Evolutionary conservation across 2,113 vertebrate species (phyloP).

Genomic region (Melanocharis versteri): DNA sequence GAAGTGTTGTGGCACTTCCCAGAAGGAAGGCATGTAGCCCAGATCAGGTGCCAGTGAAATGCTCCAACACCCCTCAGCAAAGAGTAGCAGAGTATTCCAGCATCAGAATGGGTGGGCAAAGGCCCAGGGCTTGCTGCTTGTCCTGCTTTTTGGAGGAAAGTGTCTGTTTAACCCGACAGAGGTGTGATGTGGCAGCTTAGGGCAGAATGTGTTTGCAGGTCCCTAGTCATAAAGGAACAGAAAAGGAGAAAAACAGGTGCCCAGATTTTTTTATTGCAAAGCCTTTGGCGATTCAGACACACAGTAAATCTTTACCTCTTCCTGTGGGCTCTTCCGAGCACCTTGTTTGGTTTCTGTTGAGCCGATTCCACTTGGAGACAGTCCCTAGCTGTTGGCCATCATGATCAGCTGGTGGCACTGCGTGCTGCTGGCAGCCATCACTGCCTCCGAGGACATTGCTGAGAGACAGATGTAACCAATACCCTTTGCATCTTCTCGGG

Average conservation of each 20-base stretch:
- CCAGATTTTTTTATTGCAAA: not conserved
- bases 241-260: not conserved
- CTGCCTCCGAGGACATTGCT: not conserved
- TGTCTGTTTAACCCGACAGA: not conserved
- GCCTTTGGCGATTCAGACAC: fast-evolving
- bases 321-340: fast-evolving
- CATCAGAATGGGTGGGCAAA: not conserved
- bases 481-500: not conserved
- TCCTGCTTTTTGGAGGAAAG: not conserved
- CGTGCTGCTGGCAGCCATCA: not conserved
- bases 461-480: not conserved
- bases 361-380: not conserved
- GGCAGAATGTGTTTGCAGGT: not conserved
- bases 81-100: not conserved
- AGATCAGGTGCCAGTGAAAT: fast-evolving
- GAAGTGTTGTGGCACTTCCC: not conserved
- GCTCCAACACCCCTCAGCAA: not conserved
- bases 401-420: not conserved
- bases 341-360: not conserved
- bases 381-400: not conserved
- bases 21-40: fast-evolving
- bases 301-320: not conserved
- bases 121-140: not conserved
- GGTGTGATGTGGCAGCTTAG: not conserved
- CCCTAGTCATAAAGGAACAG: not conserved